These are phyloP conservation scores for Xenops minutus DNA, from an alignment of 2,797 vertebrate species.

Conservation along the genomic window DNA sequence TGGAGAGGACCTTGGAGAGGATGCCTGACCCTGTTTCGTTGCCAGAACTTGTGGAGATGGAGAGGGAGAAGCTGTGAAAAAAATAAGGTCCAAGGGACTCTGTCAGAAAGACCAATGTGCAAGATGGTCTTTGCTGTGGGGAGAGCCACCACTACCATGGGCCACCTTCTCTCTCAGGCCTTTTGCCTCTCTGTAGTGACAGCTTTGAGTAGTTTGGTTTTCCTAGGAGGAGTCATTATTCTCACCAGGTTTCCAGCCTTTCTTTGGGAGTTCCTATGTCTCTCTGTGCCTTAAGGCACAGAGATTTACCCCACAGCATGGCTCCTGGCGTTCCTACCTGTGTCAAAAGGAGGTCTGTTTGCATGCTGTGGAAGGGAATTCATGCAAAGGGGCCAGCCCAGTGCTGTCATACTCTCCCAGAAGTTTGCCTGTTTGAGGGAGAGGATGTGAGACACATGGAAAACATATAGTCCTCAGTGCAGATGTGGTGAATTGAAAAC, in stretches of 20 bases:
- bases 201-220: background rate
- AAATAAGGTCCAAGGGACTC: background rate
- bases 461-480: background rate
- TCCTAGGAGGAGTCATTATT: background rate
- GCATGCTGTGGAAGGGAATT: background rate
- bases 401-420: background rate
- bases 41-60: background rate
- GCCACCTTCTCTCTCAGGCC: background rate
- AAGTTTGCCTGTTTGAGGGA: background rate
- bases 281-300: background rate
- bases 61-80: background rate
- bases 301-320: background rate
- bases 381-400: background rate
- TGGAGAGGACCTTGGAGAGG: background rate
- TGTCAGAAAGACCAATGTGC: background rate
- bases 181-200: background rate
- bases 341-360: background rate
- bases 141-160: background rate
- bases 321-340: background rate
- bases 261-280: background rate
- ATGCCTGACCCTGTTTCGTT: background rate
- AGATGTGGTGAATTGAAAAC: background rate
- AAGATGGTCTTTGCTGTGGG: background rate
- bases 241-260: background rate
- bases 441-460: background rate